phyloP scores from a whole-genome alignment of 1,140 invertebrate genomes.

The Delia radicum region DNA sequence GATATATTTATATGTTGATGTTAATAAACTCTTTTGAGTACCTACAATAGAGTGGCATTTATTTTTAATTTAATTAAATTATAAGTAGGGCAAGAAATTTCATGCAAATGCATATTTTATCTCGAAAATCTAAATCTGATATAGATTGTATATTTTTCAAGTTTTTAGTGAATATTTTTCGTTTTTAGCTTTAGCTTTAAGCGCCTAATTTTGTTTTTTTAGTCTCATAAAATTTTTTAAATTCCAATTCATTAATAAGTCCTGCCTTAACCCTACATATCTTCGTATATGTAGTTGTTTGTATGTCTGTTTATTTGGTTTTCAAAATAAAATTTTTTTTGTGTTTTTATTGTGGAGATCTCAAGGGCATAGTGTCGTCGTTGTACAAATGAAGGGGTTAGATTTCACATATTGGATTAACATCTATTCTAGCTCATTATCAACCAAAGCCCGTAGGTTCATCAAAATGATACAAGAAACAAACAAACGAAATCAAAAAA shows the following conservation, averaged over 20 bases:
- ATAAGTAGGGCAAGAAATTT: no score
- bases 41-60: no score
- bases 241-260: no score
- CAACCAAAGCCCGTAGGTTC: constrained; percentile 14
- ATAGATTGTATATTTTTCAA: no score
- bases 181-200: no score
- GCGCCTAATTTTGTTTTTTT: no score
- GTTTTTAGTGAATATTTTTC: no score
- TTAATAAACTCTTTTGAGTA: not conserved
- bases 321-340: not conserved
- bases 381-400: constrained; percentile 7
- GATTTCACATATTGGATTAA: not conserved
- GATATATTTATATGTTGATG: not conserved
- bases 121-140: no score
- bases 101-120: no score
- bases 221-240: no score
- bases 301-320: not conserved
- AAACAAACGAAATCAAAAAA: not conserved
- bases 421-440: constrained; percentile 12
- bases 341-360: constrained; percentile 30
- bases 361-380: constrained; percentile 55
- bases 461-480: constrained; percentile 2
- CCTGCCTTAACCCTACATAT: no score
- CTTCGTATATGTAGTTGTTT: constrained; percentile 23
- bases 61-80: no score